Percentiles rank a stretch among this genome's conserved stretches.
These are phyloP conservation scores for Cassiopea xamachana DNA, from an alignment of 30 jellyfish, hydroid and myxozoan genomes.

Conservation along the genomic window DNA sequence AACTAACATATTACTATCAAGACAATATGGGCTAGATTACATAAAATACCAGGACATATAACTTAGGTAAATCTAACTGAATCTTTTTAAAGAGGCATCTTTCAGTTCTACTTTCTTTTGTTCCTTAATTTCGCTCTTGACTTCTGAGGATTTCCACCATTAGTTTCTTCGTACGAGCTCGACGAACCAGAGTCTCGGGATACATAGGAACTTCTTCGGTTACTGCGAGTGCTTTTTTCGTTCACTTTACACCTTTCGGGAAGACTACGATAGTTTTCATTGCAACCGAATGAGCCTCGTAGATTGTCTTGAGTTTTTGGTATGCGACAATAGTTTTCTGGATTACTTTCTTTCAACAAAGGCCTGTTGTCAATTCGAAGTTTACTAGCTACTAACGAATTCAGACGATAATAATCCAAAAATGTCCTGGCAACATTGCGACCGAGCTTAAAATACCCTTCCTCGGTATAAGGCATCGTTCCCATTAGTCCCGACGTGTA, in stretches of 20 bases:
- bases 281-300: constrained; percentile 8
- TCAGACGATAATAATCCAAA: constrained; percentile 85
- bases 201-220: constrained; percentile 25
- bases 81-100: neutral
- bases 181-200: constrained; percentile 60
- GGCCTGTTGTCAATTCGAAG: constrained; percentile 21
- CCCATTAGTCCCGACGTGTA: constrained; percentile 70
- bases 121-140: neutral
- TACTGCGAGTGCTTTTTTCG: constrained; percentile 9
- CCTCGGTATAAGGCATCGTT: constrained; percentile 87
- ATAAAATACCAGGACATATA: neutral
- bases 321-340: constrained; percentile 4
- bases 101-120: constrained; percentile 6
- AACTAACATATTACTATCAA: too few species aligned
- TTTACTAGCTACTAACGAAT: constrained; percentile 62
- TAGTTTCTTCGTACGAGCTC: constrained; percentile 28
- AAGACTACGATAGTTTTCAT: constrained; percentile 21
- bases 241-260: neutral
- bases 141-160: neutral
- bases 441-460: constrained; percentile 86
- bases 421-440: constrained; percentile 89
- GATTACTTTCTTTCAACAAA: constrained; percentile 21
- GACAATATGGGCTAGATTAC: neutral
- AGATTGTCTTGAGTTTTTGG: constrained; percentile 13
- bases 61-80: too few species aligned